Percentiles rank a stretch among this genome's conserved stretches.
Conservation (phyloP, 2,113 vertebrate genomes). For the Laticauda colubrina region DNA sequence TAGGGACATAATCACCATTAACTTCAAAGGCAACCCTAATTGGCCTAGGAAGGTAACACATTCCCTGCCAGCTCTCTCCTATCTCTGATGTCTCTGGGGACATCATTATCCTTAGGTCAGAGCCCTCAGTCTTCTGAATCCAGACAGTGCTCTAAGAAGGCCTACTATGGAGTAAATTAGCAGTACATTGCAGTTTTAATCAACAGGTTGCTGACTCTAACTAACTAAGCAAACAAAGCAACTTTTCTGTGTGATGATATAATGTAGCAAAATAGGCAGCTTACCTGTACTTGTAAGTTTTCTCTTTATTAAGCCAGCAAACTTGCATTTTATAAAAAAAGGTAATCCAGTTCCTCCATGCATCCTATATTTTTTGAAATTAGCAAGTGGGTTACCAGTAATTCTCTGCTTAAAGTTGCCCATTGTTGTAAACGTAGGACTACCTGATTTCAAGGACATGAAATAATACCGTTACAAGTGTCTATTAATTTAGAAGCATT, state of each 20-base stretch:
- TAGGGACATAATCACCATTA: conserved; percentile 12
- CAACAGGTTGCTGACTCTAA: not conserved
- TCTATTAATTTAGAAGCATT: not conserved
- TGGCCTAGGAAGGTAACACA: conserved; percentile 3
- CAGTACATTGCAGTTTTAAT: not conserved
- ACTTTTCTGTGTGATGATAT: not conserved
- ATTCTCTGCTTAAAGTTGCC: not conserved
- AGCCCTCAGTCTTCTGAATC: not conserved
- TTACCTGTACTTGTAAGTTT: not conserved
- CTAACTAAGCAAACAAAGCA: not conserved
- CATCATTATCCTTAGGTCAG: not conserved
- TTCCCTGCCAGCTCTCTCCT: not conserved
- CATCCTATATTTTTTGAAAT: not conserved
- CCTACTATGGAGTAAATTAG: not conserved
- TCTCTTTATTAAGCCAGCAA: not conserved
- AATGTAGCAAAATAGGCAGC: not conserved
- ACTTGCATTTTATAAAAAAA: not conserved
- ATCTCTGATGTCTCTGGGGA: not conserved
- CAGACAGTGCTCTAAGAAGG: not conserved
- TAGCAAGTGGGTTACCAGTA: not conserved
- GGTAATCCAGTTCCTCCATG: not conserved
- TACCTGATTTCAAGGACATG: not conserved
- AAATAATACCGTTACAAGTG: not conserved
- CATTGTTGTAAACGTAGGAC: not conserved
- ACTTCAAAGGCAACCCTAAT: conserved; percentile 10